Evolutionary conservation across 2,797 vertebrate species (phyloP).

Genomic region (Kryptolebias ocellatus): DNA sequence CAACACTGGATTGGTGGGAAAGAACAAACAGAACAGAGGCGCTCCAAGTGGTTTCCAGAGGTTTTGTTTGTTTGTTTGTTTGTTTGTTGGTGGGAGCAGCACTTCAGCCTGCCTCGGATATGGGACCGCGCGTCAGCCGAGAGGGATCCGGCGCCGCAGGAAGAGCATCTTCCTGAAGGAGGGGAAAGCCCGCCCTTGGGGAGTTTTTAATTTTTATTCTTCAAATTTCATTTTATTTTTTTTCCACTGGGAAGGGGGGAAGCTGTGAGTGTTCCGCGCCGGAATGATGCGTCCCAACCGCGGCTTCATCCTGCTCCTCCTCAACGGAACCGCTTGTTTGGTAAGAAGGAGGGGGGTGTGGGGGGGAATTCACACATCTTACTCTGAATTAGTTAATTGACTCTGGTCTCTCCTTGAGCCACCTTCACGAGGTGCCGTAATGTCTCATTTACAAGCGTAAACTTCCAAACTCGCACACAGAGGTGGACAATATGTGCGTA

Average conservation of each 20-base stretch:
- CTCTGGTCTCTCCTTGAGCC: background rate
- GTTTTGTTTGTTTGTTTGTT: constrained; percentile 2
- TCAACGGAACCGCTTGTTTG: constrained; percentile 86
- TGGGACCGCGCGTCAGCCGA: constrained; percentile 77
- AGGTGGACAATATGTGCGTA: background rate
- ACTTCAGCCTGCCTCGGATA: constrained; percentile 70
- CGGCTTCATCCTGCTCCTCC: constrained; percentile 85
- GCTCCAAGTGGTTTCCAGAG: constrained; percentile 53
- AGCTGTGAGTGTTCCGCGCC: constrained; percentile 69
- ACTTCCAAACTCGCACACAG: constrained; percentile 30
- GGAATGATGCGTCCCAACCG: constrained; percentile 84
- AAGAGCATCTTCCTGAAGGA: constrained; percentile 76
- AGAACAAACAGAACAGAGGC: constrained; percentile 17
- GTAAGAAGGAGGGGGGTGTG: constrained; percentile 72
- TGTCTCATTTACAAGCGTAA: background rate
- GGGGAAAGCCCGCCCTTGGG: constrained; percentile 56
- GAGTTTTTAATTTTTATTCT: constrained; percentile 30
- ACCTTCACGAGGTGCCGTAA: constrained; percentile 2
- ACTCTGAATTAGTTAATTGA: background rate
- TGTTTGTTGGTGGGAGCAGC: constrained; percentile 56
- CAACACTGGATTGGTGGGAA: constrained; percentile 57
- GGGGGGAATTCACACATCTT: constrained; percentile 26
- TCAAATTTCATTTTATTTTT: background rate
- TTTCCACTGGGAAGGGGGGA: constrained; percentile 43
- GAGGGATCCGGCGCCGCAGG: constrained; percentile 72